Percentiles rank a stretch among this genome's conserved stretches.
Conservation (phyloP, 1,140 invertebrate genomes). For the Cydia strobilella region DNA sequence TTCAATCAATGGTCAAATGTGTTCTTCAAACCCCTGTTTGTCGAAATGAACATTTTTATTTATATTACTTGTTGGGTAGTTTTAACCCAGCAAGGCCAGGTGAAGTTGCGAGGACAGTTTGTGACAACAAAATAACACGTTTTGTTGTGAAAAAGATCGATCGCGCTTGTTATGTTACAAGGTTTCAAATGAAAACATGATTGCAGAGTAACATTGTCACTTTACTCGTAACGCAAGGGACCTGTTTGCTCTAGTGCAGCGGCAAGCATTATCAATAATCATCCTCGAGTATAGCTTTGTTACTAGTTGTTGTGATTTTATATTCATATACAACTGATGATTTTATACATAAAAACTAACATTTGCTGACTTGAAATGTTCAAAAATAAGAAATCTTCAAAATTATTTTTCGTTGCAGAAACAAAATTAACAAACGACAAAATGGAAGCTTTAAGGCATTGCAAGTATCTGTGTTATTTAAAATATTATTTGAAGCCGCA, state of each 20-base stretch:
- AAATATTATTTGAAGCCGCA: background rate
- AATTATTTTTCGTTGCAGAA: conserved; percentile 5
- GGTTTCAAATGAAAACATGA: conserved; percentile 12
- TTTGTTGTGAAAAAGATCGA: conserved; percentile 18
- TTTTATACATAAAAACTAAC: background rate
- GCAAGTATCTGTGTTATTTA: background rate
- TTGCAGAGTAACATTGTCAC: conserved; percentile 15
- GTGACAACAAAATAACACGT: conserved; percentile 29
- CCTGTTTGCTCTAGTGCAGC: conserved; percentile 1
- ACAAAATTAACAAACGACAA: conserved; percentile 18
- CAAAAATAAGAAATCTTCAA: background rate
- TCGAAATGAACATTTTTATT: no score
- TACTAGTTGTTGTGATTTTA: background rate
- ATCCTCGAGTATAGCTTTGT: no score
- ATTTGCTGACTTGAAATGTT: background rate
- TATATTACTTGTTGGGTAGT: no score
- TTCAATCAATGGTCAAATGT: no score
- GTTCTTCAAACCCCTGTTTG: no score
- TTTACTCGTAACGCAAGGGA: background rate
- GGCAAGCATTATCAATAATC: background rate
- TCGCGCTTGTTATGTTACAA: conserved; percentile 15
- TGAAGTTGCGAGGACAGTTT: background rate
- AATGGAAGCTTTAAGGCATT: background rate
- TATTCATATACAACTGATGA: background rate
- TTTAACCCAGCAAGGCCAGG: background rate